These are phyloP conservation scores for Episyrphus balteatus DNA, from an alignment of 1,140 invertebrate species.

Conservation along the genomic window DNA sequence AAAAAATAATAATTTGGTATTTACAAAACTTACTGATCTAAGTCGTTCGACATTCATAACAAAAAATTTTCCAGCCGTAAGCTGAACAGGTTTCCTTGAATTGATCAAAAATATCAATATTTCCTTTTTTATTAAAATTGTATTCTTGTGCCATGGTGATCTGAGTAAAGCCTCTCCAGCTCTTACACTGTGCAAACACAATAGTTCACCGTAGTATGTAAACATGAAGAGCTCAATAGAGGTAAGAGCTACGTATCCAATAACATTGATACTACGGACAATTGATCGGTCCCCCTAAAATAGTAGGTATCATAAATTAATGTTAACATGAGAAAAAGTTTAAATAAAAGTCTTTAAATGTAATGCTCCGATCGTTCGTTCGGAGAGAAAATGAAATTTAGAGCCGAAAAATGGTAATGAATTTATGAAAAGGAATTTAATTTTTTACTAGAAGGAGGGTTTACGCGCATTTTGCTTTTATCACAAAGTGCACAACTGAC, in stretches of 20 bases:
- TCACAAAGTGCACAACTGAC: too few relatives aligned
- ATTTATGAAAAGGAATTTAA: too few relatives aligned
- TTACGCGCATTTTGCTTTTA: too few relatives aligned
- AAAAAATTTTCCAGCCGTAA: constrained; percentile 32
- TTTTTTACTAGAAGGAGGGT: too few relatives aligned
- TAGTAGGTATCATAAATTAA: too few relatives aligned
- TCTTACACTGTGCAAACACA: constrained; percentile 23
- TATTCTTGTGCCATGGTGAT: constrained; percentile 22
- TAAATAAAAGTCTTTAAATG: too few relatives aligned
- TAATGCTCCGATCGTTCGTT: too few relatives aligned
- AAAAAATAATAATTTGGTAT: not conserved
- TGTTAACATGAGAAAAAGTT: too few relatives aligned
- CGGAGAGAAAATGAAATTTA: too few relatives aligned
- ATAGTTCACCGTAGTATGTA: constrained; percentile 26
- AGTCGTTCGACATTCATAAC: constrained; percentile 28
- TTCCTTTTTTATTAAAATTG: constrained; percentile 15
- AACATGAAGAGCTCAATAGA: constrained; percentile 26
- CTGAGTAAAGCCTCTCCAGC: constrained; percentile 26
- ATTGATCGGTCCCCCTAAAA: constrained; percentile 16
- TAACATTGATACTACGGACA: constrained; percentile 22
- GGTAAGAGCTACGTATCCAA: constrained; percentile 24
- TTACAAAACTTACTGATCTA: constrained; percentile 14
- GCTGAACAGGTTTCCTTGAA: constrained; percentile 17
- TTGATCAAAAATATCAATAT: constrained; percentile 25
- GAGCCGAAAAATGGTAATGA: too few relatives aligned